Percentiles rank a stretch among this genome's conserved stretches.
These are phyloP conservation scores for Thecocarcelia acutangulata DNA, from an alignment of 2,888 invertebrate species.

Conservation along the genomic window DNA sequence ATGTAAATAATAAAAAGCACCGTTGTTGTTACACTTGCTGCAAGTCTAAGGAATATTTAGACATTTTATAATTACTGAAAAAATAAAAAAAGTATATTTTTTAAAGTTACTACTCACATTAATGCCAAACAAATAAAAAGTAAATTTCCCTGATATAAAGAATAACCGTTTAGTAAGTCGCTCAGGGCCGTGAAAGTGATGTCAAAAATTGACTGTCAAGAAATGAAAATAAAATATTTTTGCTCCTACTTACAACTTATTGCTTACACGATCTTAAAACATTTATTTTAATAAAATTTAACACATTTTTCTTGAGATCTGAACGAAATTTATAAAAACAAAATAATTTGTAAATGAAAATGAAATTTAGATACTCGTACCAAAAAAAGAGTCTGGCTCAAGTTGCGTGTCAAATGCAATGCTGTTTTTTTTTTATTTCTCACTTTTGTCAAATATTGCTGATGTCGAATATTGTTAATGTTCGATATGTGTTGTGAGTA, in stretches of 20 bases:
- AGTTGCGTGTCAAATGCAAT: slow-evolving; percentile 59
- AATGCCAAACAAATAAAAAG: slow-evolving; percentile 1
- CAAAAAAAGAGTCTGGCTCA: slow-evolving; percentile 54
- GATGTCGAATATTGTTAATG: too few relatives aligned
- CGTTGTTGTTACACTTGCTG: slow-evolving; percentile 50
- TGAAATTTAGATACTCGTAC: slow-evolving; percentile 67
- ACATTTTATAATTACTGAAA: slow-evolving; percentile 24
- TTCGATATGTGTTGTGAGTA: too few relatives aligned
- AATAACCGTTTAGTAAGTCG: slow-evolving; percentile 76
- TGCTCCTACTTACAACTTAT: slow-evolving; percentile 28
- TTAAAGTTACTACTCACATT: background rate
- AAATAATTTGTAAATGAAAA: slow-evolving; percentile 48
- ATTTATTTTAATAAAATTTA: slow-evolving; percentile 78
- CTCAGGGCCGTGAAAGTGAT: slow-evolving; percentile 80
- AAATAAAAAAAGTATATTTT: slow-evolving; percentile 13
- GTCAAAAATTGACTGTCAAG: slow-evolving; percentile 64
- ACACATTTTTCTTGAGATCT: slow-evolving; percentile 68
- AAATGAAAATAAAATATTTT: slow-evolving; percentile 22
- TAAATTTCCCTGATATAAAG: slow-evolving; percentile 63
- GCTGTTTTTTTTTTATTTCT: slow-evolving; percentile 71
- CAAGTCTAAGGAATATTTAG: slow-evolving; percentile 7
- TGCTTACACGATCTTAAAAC: slow-evolving; percentile 67
- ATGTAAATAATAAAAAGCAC: slow-evolving; percentile 7
- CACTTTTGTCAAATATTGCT: background rate
- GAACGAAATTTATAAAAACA: background rate